A percentile compares a stretch with the other conserved stretches of the same genome.
These are phyloP conservation scores for Dryobota labecula DNA, from an alignment of 2,888 invertebrate genomes.

Conservation along the genomic window DNA sequence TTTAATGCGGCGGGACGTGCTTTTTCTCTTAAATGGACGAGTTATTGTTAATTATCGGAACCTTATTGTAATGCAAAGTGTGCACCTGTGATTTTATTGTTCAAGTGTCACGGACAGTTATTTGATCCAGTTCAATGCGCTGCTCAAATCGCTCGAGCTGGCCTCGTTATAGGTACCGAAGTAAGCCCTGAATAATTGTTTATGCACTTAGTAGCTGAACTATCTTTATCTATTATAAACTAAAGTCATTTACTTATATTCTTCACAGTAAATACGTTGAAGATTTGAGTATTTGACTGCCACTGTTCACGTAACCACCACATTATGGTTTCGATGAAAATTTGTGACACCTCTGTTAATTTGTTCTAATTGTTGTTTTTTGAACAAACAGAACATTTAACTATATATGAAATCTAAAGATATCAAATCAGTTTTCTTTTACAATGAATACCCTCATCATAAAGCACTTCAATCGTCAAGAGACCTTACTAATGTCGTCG, in stretches of 20 bases:
- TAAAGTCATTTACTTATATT: too few species aligned
- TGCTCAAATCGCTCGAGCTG: constrained; percentile 49
- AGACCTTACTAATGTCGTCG: constrained; percentile 35
- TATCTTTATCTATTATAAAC: too few species aligned
- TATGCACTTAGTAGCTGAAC: constrained; percentile 10
- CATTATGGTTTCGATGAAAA: not conserved
- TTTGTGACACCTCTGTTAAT: not conserved
- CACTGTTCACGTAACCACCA: not conserved
- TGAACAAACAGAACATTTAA: not conserved
- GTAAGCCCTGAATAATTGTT: constrained; percentile 23
- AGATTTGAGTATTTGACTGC: not conserved
- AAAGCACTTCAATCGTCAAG: constrained; percentile 17
- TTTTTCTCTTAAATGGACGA: constrained; percentile 31
- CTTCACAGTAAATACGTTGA: too few species aligned
- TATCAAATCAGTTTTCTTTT: constrained; percentile 5
- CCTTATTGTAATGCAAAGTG: constrained; percentile 54
- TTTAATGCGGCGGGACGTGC: constrained; percentile 51
- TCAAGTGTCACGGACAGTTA: constrained; percentile 82
- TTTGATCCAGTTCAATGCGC: constrained; percentile 72
- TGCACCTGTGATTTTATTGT: constrained; percentile 77
- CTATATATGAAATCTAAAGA: not conserved
- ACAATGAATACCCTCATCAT: not conserved
- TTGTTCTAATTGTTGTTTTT: not conserved
- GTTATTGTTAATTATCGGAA: constrained; percentile 54
- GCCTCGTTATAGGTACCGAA: constrained; percentile 36